Conservation (phyloP, 1,140 invertebrate species). For the Drosophila jambulina region DNA sequence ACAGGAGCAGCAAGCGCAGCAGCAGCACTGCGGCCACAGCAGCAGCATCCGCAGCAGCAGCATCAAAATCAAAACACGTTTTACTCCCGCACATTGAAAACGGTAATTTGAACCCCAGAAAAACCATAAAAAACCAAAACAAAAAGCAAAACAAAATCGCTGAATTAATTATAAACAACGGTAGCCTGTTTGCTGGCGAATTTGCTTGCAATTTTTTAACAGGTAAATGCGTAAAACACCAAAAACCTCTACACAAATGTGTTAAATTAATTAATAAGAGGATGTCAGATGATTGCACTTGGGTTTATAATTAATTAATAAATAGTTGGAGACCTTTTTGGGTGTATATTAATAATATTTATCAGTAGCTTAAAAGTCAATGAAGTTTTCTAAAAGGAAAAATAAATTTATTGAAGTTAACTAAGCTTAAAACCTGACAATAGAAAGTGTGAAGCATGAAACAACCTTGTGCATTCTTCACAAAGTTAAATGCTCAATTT, state of each 20-base stretch:
- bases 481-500: neutral
- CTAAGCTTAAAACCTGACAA: neutral
- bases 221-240: constrained; percentile 12
- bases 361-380: neutral
- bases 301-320: neutral
- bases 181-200: constrained; percentile 36
- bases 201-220: constrained; percentile 9
- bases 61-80: constrained; percentile 45
- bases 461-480: neutral
- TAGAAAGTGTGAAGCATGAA: constrained; percentile 26
- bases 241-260: neutral
- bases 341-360: too few species aligned
- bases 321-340: neutral
- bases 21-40: constrained; percentile 13
- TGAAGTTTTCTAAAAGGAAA: neutral
- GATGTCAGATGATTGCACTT: neutral
- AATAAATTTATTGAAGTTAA: neutral
- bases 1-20: neutral
- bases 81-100: constrained; percentile 55
- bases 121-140: constrained; percentile 18
- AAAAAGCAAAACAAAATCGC: constrained; percentile 33
- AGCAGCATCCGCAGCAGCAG: constrained; percentile 12
- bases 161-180: constrained; percentile 45
- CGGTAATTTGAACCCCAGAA: constrained; percentile 50
- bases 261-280: constrained; percentile 10